These are phyloP conservation scores for Hippocampus zosterae DNA, from an alignment of 2,113 vertebrate genomes.

Conservation along the genomic window DNA sequence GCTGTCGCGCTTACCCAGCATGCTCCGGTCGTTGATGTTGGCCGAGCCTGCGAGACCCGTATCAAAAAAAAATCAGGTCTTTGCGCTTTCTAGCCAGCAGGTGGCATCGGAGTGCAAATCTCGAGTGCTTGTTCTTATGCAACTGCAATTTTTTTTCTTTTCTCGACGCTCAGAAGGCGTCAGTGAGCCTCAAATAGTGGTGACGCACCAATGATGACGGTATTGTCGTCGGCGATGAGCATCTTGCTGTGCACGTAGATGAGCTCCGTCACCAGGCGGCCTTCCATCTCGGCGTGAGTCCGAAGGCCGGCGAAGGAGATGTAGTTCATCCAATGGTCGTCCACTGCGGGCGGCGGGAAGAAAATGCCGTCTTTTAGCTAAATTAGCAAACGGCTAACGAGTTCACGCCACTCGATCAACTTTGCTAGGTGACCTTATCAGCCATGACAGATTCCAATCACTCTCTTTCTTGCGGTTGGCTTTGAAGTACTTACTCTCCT, in stretches of 20 bases:
- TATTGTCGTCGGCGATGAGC: slow-evolving; percentile 93
- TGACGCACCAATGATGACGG: slow-evolving; percentile 90
- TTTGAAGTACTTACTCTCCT: slow-evolving; percentile 76
- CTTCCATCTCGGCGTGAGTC: slow-evolving; percentile 88
- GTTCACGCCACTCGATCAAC: too few species aligned
- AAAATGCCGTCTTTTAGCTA: not conserved
- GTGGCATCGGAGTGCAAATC: slow-evolving; percentile 23
- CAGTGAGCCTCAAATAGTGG: not conserved
- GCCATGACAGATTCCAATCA: too few species aligned
- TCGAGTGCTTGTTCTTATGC: not conserved
- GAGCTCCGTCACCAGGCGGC: slow-evolving; percentile 88
- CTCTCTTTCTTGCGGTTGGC: not conserved
- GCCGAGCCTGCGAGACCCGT: slow-evolving; percentile 79
- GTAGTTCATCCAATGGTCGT: slow-evolving; percentile 97
- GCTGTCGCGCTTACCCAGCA: slow-evolving; percentile 96
- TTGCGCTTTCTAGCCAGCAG: slow-evolving; percentile 31
- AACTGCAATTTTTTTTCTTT: not conserved
- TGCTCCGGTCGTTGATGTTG: slow-evolving; percentile 97
- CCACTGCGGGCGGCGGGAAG: slow-evolving; percentile 72
- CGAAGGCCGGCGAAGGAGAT: slow-evolving; percentile 92
- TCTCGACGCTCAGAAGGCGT: too few species aligned
- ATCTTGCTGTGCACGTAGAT: slow-evolving; percentile 99
- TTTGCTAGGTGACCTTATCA: too few species aligned
- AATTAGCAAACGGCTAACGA: too few species aligned
- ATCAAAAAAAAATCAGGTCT: not conserved